Evolutionary conservation across 2,113 vertebrate species (phyloP).

Genomic region (Eublepharis macularius): DNA sequence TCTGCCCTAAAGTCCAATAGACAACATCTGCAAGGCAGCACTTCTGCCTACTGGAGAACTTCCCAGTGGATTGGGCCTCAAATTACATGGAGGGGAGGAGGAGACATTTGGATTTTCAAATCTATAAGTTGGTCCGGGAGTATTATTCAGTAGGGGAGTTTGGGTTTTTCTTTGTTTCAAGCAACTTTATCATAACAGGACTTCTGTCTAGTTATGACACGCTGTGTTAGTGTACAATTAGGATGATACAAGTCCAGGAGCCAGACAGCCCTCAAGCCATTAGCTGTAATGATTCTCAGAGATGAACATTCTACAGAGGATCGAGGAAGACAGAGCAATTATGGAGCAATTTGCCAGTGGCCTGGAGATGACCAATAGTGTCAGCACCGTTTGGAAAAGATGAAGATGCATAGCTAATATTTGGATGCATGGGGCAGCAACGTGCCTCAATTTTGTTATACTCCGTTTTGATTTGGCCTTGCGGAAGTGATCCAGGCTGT

Average conservation of each 20-base stretch:
- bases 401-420: background rate
- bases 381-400: background rate
- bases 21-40: no score
- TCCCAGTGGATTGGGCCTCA: no score
- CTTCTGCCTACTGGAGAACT: no score
- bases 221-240: background rate
- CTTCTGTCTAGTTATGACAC: background rate
- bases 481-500: background rate
- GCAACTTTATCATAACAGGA: background rate
- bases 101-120: background rate
- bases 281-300: background rate
- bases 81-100: background rate
- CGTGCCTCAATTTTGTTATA: background rate
- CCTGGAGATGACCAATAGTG: background rate
- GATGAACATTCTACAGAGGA: background rate
- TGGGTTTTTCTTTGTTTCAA: background rate
- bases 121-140: background rate
- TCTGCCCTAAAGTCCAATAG: no score
- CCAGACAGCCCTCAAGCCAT: background rate
- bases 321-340: background rate
- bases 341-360: background rate
- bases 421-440: background rate
- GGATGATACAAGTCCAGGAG: background rate
- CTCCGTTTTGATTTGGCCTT: background rate
- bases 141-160: background rate